These are phyloP conservation scores for Heterodera filipjevi DNA, from an alignment of 2,888 invertebrate species.

Conservation along the genomic window DNA sequence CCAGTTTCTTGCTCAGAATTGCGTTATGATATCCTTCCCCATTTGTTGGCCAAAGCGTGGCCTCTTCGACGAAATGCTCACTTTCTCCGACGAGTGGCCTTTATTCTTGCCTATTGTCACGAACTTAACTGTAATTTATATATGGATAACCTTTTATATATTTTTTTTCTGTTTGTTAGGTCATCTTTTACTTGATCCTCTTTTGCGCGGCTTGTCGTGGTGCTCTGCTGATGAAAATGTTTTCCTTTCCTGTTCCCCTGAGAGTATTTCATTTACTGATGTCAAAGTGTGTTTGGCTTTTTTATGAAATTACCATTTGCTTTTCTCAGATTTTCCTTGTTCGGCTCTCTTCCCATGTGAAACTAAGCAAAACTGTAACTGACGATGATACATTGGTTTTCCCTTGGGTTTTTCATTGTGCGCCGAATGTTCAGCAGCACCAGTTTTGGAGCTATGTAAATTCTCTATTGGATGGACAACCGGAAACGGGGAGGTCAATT, in stretches of 20 bases:
- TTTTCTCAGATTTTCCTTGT: constrained; percentile 16
- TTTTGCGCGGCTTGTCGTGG: not conserved
- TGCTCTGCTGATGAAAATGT: not conserved
- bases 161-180: not conserved
- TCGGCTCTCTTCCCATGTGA: constrained; percentile 14
- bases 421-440: constrained; percentile 26
- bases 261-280: constrained; percentile 16
- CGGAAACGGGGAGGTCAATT: not conserved
- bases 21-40: not conserved
- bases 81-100: constrained; percentile 7
- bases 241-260: constrained; percentile 16
- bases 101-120: not conserved
- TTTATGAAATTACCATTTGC: not conserved
- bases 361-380: not conserved
- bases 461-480: not conserved
- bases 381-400: not conserved
- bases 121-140: not conserved
- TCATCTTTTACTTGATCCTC: not conserved
- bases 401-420: constrained; percentile 25
- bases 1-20: not conserved
- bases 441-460: constrained; percentile 23
- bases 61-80: not conserved
- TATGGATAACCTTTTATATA: not conserved
- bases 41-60: not conserved
- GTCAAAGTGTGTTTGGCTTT: not conserved